These are phyloP conservation scores for Rhinichthys osculus DNA, from an alignment of 2,797 vertebrate species.

Conservation along the genomic window DNA sequence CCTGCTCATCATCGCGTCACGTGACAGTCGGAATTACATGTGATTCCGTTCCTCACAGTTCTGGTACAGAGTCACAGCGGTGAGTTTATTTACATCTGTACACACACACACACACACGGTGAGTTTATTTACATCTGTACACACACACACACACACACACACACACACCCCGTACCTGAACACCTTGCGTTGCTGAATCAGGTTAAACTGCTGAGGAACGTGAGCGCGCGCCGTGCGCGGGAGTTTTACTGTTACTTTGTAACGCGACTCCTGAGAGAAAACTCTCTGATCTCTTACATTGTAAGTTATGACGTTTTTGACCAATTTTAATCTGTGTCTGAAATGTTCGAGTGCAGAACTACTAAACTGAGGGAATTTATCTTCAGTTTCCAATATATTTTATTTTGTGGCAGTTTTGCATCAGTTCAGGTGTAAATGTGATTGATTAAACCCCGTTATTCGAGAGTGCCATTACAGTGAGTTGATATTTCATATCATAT, in stretches of 20 bases:
- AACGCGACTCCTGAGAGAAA: constrained; percentile 17
- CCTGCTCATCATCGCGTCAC: constrained; percentile 10
- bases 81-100: not conserved
- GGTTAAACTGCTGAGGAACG: not conserved
- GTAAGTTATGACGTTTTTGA: not conserved
- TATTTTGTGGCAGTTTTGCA: not conserved
- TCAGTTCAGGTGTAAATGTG: not conserved
- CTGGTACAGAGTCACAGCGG: not conserved
- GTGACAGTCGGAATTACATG: not conserved
- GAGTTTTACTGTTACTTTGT: constrained; percentile 15
- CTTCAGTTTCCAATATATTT: not conserved
- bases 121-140: too few species aligned
- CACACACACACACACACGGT: too few species aligned
- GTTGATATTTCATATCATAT: not conserved
- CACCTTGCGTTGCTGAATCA: not conserved
- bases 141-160: too few species aligned
- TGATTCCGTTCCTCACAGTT: not conserved
- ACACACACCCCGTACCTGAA: too few species aligned
- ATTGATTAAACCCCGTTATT: not conserved
- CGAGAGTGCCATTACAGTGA: not conserved
- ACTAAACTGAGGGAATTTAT: not conserved
- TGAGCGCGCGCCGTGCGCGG: not conserved
- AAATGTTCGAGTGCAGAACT: not conserved
- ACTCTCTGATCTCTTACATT: not conserved
- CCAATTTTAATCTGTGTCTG: not conserved